Evolutionary conservation across 2,797 vertebrate species (phyloP), one percentile per base, ranked within the genome.

Genomic region (Sebastes steindachneri): DNA sequence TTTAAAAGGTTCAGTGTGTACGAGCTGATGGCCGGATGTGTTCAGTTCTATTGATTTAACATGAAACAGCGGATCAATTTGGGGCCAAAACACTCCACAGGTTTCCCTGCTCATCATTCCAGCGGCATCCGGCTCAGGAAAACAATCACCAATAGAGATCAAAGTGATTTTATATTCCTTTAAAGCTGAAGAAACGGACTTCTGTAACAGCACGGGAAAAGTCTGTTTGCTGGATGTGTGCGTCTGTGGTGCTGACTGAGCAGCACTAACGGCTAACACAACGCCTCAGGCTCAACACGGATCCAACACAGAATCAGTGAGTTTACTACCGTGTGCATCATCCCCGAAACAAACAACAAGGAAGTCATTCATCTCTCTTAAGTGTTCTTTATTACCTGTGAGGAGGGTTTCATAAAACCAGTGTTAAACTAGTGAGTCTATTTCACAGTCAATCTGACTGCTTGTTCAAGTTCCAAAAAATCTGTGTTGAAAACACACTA

Each of bases 331-430:
- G 25, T n/a, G 48, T 7, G 48, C 54, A 15, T 23, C 54, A 2
- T 14, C 35, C 41, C 68, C 19, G 37, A 86, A 88, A 87, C 33
- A 85, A 80, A 86, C 73, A 26, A 82, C 55, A 23, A 78, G 23
- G 19, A 76, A 45, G 25, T 64, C 71, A 12, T 72, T 71, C 2
- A 48, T 89, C 76, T 80, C 59, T 85, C 67, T 75, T 23, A 60
- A 77, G 82, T 84, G 75, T 79, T 86, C 70, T 94, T 95, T 94
- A 93, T 93, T 91, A 75, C 33, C 74, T 74, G 79, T 58, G 73
- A 88, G 68, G 72, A 75, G 54, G 67, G 29, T 45, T 86, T 85
- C 59, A 73, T 79, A 68, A 88, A 90, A 86, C 67, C 60, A 75
- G 64, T 68, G 84, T 66, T 74, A 80, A 86, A 85, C 68, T 54